Evolutionary conservation across 2,888 invertebrate genomes (phyloP).

Genomic region (Rotaria sp.): DNA sequence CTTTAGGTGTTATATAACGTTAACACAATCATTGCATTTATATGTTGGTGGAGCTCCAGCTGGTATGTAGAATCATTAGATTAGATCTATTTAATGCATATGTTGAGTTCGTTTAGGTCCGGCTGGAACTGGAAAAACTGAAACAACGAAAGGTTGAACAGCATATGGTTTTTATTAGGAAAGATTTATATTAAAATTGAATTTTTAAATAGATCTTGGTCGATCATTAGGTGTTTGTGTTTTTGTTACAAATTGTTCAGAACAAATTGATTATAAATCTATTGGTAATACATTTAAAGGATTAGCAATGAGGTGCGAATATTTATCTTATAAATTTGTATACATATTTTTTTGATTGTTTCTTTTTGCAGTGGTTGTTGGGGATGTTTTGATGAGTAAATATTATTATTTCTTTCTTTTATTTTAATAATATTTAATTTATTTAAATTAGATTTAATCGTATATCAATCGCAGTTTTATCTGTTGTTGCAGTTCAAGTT

Average conservation of each 20-base stretch:
- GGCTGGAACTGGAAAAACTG: constrained; percentile 81
- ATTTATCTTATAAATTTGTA: neutral
- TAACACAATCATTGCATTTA: constrained; percentile 84
- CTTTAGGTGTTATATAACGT: constrained; percentile 77
- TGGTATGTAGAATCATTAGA: constrained; percentile 55
- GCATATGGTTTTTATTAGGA: constrained; percentile 50
- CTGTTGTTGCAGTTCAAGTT: constrained; percentile 84
- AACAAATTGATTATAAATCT: constrained; percentile 79
- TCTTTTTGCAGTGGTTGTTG: constrained; percentile 59
- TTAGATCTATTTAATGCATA: neutral
- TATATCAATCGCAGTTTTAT: constrained; percentile 76
- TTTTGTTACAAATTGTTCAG: constrained; percentile 84
- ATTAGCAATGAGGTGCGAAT: constrained; percentile 48
- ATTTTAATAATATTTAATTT: neutral
- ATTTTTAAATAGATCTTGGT: constrained; percentile 72
- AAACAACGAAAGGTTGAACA: constrained; percentile 66
- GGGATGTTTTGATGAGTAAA: constrained; percentile 82
- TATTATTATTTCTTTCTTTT: neutral
- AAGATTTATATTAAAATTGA: no score
- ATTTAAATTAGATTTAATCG: constrained; percentile 62
- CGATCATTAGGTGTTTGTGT: constrained; percentile 81
- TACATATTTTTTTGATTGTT: no score
- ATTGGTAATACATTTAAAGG: constrained; percentile 80
- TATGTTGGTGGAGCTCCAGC: constrained; percentile 95
- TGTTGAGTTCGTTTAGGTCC: constrained; percentile 70